Evolutionary conservation across 1,140 invertebrate genomes (phyloP).

Genomic region (Solenopsis invicta): DNA sequence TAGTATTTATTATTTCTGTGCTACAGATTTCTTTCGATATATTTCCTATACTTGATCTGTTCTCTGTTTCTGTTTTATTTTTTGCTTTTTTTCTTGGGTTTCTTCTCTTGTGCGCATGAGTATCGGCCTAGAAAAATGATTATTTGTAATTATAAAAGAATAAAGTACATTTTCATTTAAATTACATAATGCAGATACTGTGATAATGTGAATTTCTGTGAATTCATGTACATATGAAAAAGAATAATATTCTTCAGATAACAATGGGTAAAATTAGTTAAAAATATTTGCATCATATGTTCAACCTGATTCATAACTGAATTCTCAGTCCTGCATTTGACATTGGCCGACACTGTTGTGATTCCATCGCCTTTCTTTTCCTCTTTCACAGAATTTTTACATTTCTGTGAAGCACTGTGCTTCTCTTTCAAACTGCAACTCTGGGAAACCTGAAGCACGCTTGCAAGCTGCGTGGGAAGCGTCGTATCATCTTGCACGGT

Average conservation of each 20-base stretch:
- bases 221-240: background rate
- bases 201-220: background rate
- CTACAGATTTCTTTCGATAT: background rate
- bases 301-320: constrained; percentile 21
- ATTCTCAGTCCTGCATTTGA: background rate
- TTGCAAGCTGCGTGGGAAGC: background rate
- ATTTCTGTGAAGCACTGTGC: too few relatives aligned
- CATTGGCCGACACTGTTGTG: background rate
- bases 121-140: background rate
- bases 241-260: background rate
- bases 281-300: background rate
- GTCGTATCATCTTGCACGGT: background rate
- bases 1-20: background rate
- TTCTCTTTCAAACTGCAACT: background rate
- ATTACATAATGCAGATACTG: background rate
- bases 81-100: background rate
- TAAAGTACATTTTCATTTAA: background rate
- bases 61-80: background rate
- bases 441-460: background rate
- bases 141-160: background rate
- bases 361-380: background rate
- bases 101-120: background rate
- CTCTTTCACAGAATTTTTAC: background rate
- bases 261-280: background rate
- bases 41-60: background rate